Percentiles rank a stretch among this genome's conserved stretches.
Conservation (phyloP, 2,888 invertebrate genomes). For the Oscheius sp. region DNA sequence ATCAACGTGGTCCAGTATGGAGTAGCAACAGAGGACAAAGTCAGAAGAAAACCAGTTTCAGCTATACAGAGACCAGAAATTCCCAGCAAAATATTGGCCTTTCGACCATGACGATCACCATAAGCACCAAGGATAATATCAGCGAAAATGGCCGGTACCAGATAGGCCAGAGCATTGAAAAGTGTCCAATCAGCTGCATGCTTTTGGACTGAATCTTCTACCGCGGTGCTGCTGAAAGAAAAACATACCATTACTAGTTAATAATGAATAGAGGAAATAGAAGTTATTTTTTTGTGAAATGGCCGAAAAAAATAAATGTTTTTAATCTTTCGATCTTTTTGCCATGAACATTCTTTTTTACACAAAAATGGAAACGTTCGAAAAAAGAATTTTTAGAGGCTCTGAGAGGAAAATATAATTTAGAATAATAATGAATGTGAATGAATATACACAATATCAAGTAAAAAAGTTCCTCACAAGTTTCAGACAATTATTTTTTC, state of each 20-base stretch:
- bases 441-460: too few relatives aligned
- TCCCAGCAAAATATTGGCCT: slow-evolving; percentile 53
- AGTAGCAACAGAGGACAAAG: slow-evolving; percentile 41
- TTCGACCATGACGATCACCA: slow-evolving; percentile 55
- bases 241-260: too few relatives aligned
- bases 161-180: slow-evolving; percentile 38
- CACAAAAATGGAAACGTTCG: too few relatives aligned
- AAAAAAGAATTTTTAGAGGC: too few relatives aligned
- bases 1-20: slow-evolving; percentile 45
- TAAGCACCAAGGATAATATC: slow-evolving; percentile 54
- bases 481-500: neutral
- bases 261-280: too few relatives aligned
- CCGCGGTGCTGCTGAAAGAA: slow-evolving; percentile 1
- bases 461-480: too few relatives aligned
- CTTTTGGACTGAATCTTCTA: slow-evolving; percentile 48
- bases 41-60: slow-evolving; percentile 51
- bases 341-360: too few relatives aligned
- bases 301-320: too few relatives aligned
- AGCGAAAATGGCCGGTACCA: slow-evolving; percentile 40
- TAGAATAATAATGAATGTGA: too few relatives aligned
- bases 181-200: slow-evolving; percentile 51
- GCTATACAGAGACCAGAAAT: slow-evolving; percentile 38
- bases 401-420: too few relatives aligned
- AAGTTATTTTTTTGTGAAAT: too few relatives aligned
- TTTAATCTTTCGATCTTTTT: too few relatives aligned